Percentiles rank a stretch among this genome's conserved stretches.
Evolutionary conservation across 2,113 vertebrate species (phyloP).

Genomic region (Sander lucioperca): DNA sequence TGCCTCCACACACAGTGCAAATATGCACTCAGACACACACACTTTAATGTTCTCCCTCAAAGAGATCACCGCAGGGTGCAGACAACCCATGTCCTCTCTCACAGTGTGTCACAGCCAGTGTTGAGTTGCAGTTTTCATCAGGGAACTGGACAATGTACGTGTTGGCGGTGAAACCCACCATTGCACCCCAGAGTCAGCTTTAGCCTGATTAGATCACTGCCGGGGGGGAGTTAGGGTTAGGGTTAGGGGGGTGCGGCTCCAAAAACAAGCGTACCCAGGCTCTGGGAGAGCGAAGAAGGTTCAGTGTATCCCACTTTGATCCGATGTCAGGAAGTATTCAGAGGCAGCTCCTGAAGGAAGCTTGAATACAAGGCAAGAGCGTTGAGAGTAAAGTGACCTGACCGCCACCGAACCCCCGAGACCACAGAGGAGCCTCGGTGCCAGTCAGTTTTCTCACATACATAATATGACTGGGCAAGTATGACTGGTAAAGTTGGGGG

Average conservation of each 20-base stretch:
- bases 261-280: conserved; percentile 56
- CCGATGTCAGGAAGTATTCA: conserved; percentile 58
- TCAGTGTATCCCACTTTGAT: conserved; percentile 69
- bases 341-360: conserved; percentile 50
- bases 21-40: conserved; percentile 27
- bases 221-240: conserved; percentile 4
- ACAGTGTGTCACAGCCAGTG: conserved; percentile 39
- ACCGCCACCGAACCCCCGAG: conserved; percentile 22
- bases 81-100: conserved; percentile 38
- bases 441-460: conserved; percentile 16
- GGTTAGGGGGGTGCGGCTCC: conserved; percentile 35
- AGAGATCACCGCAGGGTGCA: conserved; percentile 41
- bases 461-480: conserved; percentile 16
- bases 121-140: conserved; percentile 59
- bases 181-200: conserved; percentile 34
- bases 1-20: conserved; percentile 23
- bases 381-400: conserved; percentile 54
- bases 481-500: conserved; percentile 5
- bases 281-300: conserved; percentile 37
- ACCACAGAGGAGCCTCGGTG: conserved; percentile 22
- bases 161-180: conserved; percentile 33
- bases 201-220: conserved; percentile 66
- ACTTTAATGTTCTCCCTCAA: conserved; percentile 57
- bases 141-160: conserved; percentile 14
- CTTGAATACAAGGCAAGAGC: conserved; percentile 48